phyloP scores from a whole-genome alignment of 2,113 vertebrate species.

The Chrysochloris asiatica region DNA sequence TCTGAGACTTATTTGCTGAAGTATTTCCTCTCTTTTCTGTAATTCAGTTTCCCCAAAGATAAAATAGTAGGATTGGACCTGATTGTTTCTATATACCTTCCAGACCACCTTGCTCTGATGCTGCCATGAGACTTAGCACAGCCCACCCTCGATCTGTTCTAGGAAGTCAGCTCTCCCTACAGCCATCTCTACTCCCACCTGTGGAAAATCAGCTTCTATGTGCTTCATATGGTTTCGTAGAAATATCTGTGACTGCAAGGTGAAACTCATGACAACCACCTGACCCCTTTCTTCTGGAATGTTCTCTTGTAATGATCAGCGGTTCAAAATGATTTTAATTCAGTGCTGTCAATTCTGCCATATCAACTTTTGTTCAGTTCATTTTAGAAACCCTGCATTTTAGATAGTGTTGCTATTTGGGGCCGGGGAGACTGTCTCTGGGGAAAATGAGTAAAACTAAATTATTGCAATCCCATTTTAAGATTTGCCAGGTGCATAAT shows the following conservation, averaged over 20 bases:
- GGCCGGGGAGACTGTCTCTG: background rate
- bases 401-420: background rate
- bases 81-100: background rate
- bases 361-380: background rate
- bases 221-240: background rate
- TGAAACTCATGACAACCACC: slow-evolving; percentile 22
- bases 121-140: background rate
- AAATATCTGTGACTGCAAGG: slow-evolving; percentile 28
- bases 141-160: background rate
- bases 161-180: background rate
- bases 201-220: background rate
- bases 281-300: background rate
- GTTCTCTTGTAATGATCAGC: slow-evolving; percentile 18
- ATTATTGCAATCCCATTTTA: slow-evolving; percentile 2
- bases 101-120: background rate
- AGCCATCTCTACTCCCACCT: background rate
- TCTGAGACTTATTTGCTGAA: background rate
- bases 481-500: slow-evolving; percentile 17
- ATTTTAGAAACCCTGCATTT: slow-evolving; percentile 17
- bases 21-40: background rate
- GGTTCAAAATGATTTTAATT: background rate
- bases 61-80: background rate
- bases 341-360: background rate
- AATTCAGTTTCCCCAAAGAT: background rate
- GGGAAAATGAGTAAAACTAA: slow-evolving; percentile 4